Evolutionary conservation across 2,113 vertebrate genomes (phyloP), one percentile per base, ranked within the genome.

Genomic region (Periophthalmus modestus): DNA sequence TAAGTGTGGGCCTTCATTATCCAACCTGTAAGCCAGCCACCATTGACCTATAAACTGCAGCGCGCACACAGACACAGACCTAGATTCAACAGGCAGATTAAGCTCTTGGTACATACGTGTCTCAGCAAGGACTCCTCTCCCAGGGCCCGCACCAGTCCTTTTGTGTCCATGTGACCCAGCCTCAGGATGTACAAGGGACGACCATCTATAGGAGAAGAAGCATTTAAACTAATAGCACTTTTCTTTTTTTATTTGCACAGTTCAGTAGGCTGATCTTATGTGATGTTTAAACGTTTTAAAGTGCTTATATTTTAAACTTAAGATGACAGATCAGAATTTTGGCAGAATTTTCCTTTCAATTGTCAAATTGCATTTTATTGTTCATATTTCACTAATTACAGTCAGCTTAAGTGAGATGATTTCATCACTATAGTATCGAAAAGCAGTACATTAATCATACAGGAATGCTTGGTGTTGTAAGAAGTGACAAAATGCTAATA

Each of bases 151-250:
- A 99, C 97, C 76, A 98, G 74, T 46, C 97, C 97, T 83, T 98
- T 99, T 36, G 93, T 94, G 90, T 99, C 97, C 97, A 99, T 98
- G 92, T 99, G 97, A 5, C 97, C 97, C 82, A 99, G 83, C 68
- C 97, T 90, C 85, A 99, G 93, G 82, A 99, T 94, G 6, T 99
- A 99, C 18, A 99, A 89, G 0, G 97, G 97, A 70, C 97, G 95
- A 0, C 97, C 97, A 2, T 99, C 97, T 99, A 84, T 7, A 73
- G 12, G 15, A 79, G 52, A 14, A 75, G 2, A 55, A 2, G 7
- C 52, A 55, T 7, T 55, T 55, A 43, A 43, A 43, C 39, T 43
- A 43, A 43, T 10, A 55, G n/a, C n/a, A n/a, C 52, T 21, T 55
- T 55, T 55, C 4, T 15, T 48, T 15, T n/a, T 15, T 21, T 21